Evolutionary conservation across 2,113 vertebrate genomes (phyloP), one percentile per base, ranked within the genome.

Genomic region (Scartelaos histophorus): DNA sequence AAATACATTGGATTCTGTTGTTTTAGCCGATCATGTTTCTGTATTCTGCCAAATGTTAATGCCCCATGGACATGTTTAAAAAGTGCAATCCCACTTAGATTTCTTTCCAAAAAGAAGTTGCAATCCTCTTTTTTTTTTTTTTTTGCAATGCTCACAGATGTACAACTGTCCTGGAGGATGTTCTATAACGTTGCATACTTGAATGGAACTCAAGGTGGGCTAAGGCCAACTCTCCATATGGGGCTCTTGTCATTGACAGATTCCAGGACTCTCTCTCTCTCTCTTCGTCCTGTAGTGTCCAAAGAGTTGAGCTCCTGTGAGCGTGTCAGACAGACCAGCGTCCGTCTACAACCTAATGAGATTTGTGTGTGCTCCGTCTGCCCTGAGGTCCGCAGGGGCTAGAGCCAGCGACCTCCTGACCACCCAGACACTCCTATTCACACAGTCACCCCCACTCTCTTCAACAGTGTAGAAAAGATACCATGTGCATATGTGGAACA

Each of bases 381-480:
- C 84, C 80, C 84, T 54, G 70, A 76, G 72, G 72, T 67, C 75
- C 81, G 70, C 65, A 78, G 54, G 81, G 87, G 90, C 90, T 86
- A 13, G 90, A 89, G 93, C 88, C 85, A 87, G 81, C 75, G 74
- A 91, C 93, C 94, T 91, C 88, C 86, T 92, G 92, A 88, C 88
- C 84, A 83, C 87, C 87, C 91, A 70, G 46, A 66, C 70, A 46
- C 76, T 76, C 53, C 45, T 68, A 64, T 67, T 78, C 25, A 43
- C 24, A 29, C 7, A 7, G 25, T 19, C 16, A 19, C 16, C 6
- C 19, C 7, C 60, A 19, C 11, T 10, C 17, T 35, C 7, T 35
- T 38, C 13, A 77, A 17, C 73, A 12, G 13, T 53, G 35, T 73
- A 46, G 54, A 60, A 66, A 72, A 24, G 35, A 35, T 35, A 35